Percentiles rank a stretch among this genome's conserved stretches.
Evolutionary conservation across 2,888 invertebrate species (phyloP).

Genomic region (Zhengitettix transpicula): DNA sequence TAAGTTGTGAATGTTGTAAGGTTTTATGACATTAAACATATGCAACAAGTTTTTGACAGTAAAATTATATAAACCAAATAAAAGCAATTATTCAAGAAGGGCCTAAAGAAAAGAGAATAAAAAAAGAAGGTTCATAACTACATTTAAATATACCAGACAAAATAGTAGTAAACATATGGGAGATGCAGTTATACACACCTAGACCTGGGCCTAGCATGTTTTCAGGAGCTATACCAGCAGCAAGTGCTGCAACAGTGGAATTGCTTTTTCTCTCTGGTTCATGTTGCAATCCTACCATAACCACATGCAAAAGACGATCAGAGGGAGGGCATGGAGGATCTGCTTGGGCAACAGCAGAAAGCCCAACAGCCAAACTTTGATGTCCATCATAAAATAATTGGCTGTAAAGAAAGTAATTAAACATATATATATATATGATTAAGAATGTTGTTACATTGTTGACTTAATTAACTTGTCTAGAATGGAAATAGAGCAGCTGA

Average conservation of each 20-base stretch:
- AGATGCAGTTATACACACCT: slow-evolving; percentile 13
- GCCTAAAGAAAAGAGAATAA: too few relatives aligned
- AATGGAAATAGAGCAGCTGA: too few relatives aligned
- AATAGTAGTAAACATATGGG: background rate
- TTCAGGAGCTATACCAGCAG: slow-evolving; percentile 37
- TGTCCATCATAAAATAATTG: slow-evolving; percentile 96
- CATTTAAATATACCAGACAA: background rate
- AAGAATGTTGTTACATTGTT: too few relatives aligned
- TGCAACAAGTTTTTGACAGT: too few relatives aligned
- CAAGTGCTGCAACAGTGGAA: slow-evolving; percentile 26
- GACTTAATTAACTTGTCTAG: too few relatives aligned
- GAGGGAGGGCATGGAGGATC: slow-evolving; percentile 93
- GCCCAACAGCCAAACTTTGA: slow-evolving; percentile 73
- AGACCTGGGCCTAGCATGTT: slow-evolving; percentile 49
- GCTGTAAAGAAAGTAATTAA: slow-evolving; percentile 34
- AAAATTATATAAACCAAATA: too few relatives aligned
- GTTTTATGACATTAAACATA: too few relatives aligned
- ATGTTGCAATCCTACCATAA: slow-evolving; percentile 68
- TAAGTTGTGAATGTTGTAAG: too few relatives aligned
- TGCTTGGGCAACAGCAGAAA: slow-evolving; percentile 71
- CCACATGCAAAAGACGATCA: slow-evolving; percentile 74
- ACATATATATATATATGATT: too few relatives aligned
- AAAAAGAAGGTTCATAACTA: background rate
- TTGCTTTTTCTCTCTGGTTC: slow-evolving; percentile 49
- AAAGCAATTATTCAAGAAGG: too few relatives aligned